Conservation (phyloP, 2,113 vertebrate genomes). For the Marmota monax region DNA sequence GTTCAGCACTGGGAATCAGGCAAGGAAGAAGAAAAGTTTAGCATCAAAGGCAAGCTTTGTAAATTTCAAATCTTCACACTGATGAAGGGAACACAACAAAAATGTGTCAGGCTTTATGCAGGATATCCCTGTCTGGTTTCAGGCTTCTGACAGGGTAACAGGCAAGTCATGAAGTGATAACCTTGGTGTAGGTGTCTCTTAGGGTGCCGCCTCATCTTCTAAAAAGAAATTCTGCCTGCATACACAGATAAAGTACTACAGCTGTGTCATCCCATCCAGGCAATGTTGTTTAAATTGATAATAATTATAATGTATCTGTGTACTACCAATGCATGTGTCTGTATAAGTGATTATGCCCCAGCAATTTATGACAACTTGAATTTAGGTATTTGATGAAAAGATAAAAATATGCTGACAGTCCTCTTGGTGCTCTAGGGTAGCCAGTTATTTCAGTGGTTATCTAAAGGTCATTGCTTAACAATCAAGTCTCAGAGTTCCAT, state of each 20-base stretch:
- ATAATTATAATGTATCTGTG: neutral
- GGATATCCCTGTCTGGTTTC: neutral
- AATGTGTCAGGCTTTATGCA: neutral
- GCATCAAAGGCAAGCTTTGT: neutral
- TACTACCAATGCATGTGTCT: neutral
- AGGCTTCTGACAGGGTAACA: neutral
- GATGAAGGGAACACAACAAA: neutral
- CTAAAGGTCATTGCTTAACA: neutral
- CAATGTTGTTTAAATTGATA: neutral
- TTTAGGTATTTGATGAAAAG: conserved; percentile 12
- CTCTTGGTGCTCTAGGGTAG: neutral
- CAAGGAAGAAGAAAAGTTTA: neutral
- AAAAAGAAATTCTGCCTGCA: neutral
- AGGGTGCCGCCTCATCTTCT: neutral
- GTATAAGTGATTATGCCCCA: neutral
- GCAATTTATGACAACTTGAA: neutral
- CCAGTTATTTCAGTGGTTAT: neutral
- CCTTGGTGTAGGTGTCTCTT: neutral
- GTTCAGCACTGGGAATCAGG: neutral
- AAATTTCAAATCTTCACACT: neutral
- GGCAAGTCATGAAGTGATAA: neutral
- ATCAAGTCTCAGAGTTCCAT: neutral
- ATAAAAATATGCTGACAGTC: neutral
- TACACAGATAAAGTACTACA: rapidly evolving
- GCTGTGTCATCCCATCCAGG: neutral